Base-by-base conservation (phyloP, 2,888 invertebrate genomes). In the Lordiphosa andalusiaca region DNA sequence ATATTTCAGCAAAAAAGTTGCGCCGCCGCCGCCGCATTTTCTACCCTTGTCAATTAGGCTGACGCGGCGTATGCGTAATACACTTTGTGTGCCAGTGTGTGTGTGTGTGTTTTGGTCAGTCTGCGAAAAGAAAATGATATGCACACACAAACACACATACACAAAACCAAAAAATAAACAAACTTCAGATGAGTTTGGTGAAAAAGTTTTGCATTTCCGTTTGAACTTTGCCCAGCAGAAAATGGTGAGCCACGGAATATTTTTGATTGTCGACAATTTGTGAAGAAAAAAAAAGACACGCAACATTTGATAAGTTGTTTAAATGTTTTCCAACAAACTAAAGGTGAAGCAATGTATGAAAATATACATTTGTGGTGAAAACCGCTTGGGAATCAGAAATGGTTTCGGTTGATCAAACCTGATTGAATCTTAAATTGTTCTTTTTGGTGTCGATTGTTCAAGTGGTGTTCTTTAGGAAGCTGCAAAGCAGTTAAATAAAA, bases 41-140 rank as follows among this genome's bases (percentile, higher is more conserved):
- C 48, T 72, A 84, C 84, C 84, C 80, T 84, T 80, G 78, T 84
- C 80, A 80, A 84, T 84, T 80, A 70, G 66, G 81, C 73, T 83
- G 77, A 77, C 77, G 73, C 57, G 70, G 77, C 81, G 76, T 76
- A 77, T 80, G 71, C 81, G 63, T 76, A 62, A 76, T 83, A 61
- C 64, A 57, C 53, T 50, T 33, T 30, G 38, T 38, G 30, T 30
- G n/a, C 37, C 2, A 9, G 16, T 44, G 42, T 64, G 47, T 56
- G 23, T 53, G 37, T 63, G 40, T 59, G 52, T 64, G 51, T 48
- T 7, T 50, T 44, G 73, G 60, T 67, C 55, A 59, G 50, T 38
- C 21, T 10, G 4, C 38, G 25, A 23, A 41, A 62, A 44, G 50
- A 48, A 50, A 59, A 61, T 61, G 23, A 59, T 62, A 62, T 69